Percentiles rank a stretch among this genome's conserved stretches.
Evolutionary conservation across 2,888 invertebrate species (phyloP).

Genomic region (Cephus pulcher): DNA sequence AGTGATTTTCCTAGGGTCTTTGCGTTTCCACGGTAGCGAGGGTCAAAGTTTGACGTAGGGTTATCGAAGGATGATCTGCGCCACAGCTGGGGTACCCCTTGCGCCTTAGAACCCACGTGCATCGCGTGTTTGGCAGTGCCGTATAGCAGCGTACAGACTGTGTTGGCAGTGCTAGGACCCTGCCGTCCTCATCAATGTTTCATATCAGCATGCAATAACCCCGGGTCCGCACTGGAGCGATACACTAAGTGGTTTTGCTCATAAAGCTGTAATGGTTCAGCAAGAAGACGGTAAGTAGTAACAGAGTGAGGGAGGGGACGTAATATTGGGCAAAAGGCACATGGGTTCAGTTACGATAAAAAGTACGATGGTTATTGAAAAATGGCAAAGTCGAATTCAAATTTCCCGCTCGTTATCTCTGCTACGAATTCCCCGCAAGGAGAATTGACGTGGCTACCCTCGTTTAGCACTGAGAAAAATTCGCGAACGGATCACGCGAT

Average conservation of each 20-base stretch:
- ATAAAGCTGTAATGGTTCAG: conserved; percentile 54
- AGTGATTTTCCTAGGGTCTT: neutral
- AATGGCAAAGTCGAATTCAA: too few relatives aligned
- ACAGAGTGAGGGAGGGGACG: neutral
- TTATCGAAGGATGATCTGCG: neutral
- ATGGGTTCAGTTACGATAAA: neutral
- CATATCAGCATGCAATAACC: conserved; percentile 48
- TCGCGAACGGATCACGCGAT: conserved; percentile 2
- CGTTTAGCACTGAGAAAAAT: too few relatives aligned
- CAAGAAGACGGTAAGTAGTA: conserved; percentile 24
- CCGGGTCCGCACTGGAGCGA: conserved; percentile 40
- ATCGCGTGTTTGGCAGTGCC: neutral
- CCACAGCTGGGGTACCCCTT: neutral
- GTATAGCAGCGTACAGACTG: conserved; percentile 7
- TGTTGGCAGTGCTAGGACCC: conserved; percentile 18
- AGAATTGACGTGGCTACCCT: too few relatives aligned
- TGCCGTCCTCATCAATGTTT: conserved; percentile 55
- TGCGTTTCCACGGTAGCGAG: conserved; percentile 2
- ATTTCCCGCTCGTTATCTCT: too few relatives aligned
- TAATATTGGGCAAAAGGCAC: conserved; percentile 2
- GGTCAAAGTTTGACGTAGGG: neutral
- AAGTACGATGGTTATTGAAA: too few relatives aligned
- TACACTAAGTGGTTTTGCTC: conserved; percentile 64
- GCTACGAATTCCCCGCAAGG: too few relatives aligned
- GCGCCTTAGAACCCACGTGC: neutral